phyloP scores from a whole-genome alignment of 2,113 vertebrate genomes.

The Fulica atra region DNA sequence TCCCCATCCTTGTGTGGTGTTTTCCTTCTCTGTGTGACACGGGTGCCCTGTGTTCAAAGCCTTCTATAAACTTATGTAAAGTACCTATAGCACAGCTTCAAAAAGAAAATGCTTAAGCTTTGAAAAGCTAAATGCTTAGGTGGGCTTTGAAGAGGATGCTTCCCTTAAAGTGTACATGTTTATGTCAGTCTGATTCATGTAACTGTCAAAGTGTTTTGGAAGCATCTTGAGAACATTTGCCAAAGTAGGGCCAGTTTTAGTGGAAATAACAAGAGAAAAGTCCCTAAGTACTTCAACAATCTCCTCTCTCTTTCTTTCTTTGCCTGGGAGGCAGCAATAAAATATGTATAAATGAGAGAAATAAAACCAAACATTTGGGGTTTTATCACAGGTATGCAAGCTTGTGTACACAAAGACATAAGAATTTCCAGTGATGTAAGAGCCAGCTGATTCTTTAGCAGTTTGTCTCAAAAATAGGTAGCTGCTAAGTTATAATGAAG shows the following conservation, averaged over 20 bases:
- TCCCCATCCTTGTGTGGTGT: neutral
- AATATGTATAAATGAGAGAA: neutral
- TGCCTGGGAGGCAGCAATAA: neutral
- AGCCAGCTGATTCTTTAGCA: neutral
- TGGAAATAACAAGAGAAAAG: neutral
- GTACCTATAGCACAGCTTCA: neutral
- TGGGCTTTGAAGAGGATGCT: neutral
- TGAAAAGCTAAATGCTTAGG: neutral
- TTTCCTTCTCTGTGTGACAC: neutral
- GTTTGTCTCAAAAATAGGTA: neutral
- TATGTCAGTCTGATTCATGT: neutral
- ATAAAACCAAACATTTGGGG: neutral
- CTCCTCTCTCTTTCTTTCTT: neutral
- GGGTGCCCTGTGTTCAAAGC: neutral
- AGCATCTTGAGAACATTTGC: neutral
- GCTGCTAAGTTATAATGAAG: neutral
- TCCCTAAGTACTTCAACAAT: neutral
- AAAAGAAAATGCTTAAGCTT: neutral
- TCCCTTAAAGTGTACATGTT: neutral
- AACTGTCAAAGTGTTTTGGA: constrained; percentile 10
- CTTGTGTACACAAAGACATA: neutral
- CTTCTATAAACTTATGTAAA: neutral
- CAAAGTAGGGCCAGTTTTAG: neutral
- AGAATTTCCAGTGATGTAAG: neutral
- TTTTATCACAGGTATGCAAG: neutral